Evolutionary conservation across 1,140 invertebrate species (phyloP).

Genomic region (Drosophila novamexicana): DNA sequence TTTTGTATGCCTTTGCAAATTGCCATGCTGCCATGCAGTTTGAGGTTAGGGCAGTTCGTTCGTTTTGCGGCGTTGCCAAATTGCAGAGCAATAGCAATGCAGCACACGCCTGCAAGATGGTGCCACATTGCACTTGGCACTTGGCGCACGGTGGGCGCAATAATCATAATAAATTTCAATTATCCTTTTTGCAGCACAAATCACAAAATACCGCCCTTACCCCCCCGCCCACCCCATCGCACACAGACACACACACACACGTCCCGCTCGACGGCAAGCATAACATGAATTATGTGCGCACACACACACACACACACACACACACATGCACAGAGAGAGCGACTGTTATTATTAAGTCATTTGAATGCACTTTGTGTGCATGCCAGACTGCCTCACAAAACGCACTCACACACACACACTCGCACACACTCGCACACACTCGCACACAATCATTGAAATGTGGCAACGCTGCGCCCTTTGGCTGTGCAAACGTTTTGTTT

Average conservation of each 20-base stretch:
- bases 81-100: constrained; percentile 46
- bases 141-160: constrained; percentile 59
- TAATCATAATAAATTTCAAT: constrained; percentile 84
- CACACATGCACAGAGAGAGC: not conserved
- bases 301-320: constrained; percentile 14
- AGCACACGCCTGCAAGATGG: not conserved
- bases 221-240: not conserved
- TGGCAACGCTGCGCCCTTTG: constrained; percentile 48
- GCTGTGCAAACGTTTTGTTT: constrained; percentile 40
- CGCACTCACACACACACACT: constrained; percentile 33
- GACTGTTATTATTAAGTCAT: constrained; percentile 80
- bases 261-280: not conserved
- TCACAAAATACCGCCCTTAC: constrained; percentile 24
- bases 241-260: not conserved
- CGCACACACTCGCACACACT: constrained; percentile 10
- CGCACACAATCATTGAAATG: constrained; percentile 30
- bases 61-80: constrained; percentile 67
- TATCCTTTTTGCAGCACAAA: constrained; percentile 63
- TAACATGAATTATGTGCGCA: constrained; percentile 58
- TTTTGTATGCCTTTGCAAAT: constrained; percentile 19
- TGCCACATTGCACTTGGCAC: constrained; percentile 39
- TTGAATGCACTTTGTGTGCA: constrained; percentile 75
- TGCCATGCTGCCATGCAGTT: constrained; percentile 1
- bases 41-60: constrained; percentile 32
- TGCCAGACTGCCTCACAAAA: constrained; percentile 37